Evolutionary conservation across 2,888 invertebrate species (phyloP).

Genomic region (Scaptomyza cyrtandrae): DNA sequence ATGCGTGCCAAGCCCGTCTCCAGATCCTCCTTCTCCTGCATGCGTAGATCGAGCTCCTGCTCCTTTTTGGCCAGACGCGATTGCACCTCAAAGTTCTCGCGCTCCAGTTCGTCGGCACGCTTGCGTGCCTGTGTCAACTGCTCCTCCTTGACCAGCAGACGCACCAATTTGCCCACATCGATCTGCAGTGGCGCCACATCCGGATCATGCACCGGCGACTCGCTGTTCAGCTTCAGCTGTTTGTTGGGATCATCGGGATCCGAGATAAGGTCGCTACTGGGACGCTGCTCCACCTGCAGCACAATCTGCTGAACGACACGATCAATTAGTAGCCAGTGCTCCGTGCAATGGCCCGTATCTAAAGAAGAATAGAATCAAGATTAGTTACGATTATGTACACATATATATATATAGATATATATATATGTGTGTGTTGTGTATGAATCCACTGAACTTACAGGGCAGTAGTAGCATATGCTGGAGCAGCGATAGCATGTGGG

Average conservation of each 20-base stretch:
- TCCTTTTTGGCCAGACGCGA: slow-evolving; percentile 95
- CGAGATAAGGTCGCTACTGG: slow-evolving; percentile 80
- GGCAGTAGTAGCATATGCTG: slow-evolving; percentile 95
- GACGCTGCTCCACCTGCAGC: slow-evolving; percentile 88
- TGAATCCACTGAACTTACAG: slow-evolving; percentile 85
- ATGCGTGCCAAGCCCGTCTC: slow-evolving; percentile 92
- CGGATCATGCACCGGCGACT: slow-evolving; percentile 87
- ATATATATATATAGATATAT: too few relatives aligned
- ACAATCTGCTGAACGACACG: slow-evolving; percentile 97
- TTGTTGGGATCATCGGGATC: slow-evolving; percentile 84
- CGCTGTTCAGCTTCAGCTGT: slow-evolving; percentile 62
- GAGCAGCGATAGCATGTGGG: slow-evolving; percentile 95
- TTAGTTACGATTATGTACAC: too few relatives aligned
- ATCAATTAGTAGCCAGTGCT: slow-evolving; percentile 97
- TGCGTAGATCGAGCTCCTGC: slow-evolving; percentile 94
- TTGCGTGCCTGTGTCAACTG: slow-evolving; percentile 94
- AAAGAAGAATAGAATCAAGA: too few relatives aligned
- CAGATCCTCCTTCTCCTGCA: slow-evolving; percentile 96
- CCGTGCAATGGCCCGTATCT: slow-evolving; percentile 94
- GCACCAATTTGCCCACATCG: slow-evolving; percentile 95
- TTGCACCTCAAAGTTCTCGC: slow-evolving; percentile 94
- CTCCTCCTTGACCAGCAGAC: slow-evolving; percentile 95
- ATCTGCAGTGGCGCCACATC: slow-evolving; percentile 94
- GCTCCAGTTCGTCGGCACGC: slow-evolving; percentile 94
- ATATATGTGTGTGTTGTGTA: too few relatives aligned